Conservation (phyloP, 2,888 invertebrate genomes). For the Erebia epiphron region DNA sequence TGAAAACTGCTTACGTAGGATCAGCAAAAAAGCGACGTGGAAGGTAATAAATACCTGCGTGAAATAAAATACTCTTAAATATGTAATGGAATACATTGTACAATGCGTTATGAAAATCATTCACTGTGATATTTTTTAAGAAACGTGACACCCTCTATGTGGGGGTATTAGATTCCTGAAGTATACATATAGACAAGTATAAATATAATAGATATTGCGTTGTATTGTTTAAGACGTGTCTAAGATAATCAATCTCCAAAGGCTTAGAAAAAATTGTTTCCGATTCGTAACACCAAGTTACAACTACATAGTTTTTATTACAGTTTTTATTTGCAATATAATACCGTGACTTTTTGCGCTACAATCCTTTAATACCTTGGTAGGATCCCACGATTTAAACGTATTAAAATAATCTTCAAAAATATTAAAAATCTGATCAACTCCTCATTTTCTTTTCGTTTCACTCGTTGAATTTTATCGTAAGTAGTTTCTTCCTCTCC, state of each 20-base stretch:
- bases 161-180: conserved; percentile 15
- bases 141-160: neutral
- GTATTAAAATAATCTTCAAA: too few species aligned
- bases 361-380: too few species aligned
- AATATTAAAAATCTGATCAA: too few species aligned
- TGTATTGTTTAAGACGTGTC: neutral
- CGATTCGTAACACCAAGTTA: neutral
- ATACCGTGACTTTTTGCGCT: neutral
- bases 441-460: too few species aligned
- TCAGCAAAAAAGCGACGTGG: conserved; percentile 4
- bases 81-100: conserved; percentile 12
- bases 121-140: conserved; percentile 18
- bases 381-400: too few species aligned
- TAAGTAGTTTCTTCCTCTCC: too few species aligned
- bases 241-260: neutral
- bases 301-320: neutral
- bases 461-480: too few species aligned
- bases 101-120: conserved; percentile 15
- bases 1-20: neutral
- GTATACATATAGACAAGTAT: conserved; percentile 3
- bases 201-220: neutral
- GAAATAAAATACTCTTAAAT: conserved; percentile 17
- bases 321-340: neutral
- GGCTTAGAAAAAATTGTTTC: conserved; percentile 13
- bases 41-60: conserved; percentile 6